phyloP scores from a whole-genome alignment of 2,797 vertebrate species.

The Kryptolebias ocellatus region DNA sequence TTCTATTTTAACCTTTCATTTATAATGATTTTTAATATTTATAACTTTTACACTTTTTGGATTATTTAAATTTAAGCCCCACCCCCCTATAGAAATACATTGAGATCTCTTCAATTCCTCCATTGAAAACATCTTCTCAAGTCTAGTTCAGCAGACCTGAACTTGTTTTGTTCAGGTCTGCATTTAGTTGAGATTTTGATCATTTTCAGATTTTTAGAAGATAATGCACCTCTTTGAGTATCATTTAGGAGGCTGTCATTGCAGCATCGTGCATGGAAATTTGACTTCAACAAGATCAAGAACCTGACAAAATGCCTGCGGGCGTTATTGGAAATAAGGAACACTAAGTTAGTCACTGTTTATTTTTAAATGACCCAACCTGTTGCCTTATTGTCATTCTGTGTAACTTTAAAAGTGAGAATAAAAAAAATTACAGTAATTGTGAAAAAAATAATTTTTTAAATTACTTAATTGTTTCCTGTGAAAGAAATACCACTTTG shows the following conservation, averaged over 20 bases:
- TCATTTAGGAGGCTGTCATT: background rate
- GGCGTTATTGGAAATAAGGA: no score
- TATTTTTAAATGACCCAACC: background rate
- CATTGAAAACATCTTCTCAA: no score
- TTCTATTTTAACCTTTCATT: no score
- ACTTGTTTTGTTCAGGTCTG: no score
- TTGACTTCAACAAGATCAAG: background rate
- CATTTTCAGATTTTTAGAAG: no score
- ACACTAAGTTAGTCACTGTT: background rate
- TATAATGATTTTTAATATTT: no score
- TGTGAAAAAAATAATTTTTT: background rate
- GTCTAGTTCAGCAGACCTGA: no score
- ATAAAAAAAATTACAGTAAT: background rate
- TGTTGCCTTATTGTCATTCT: background rate
- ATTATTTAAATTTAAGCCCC: no score
- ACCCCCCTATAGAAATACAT: no score
- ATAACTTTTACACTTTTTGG: no score
- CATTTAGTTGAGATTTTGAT: no score
- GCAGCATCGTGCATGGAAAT: background rate
- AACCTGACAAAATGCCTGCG: background rate
- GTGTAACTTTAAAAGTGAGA: background rate
- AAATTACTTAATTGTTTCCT: background rate
- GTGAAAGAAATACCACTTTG: background rate
- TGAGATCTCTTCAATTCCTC: no score
- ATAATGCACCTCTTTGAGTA: background rate